Base-by-base conservation (phyloP, 1,140 invertebrate species). In the Popillia japonica region DNA sequence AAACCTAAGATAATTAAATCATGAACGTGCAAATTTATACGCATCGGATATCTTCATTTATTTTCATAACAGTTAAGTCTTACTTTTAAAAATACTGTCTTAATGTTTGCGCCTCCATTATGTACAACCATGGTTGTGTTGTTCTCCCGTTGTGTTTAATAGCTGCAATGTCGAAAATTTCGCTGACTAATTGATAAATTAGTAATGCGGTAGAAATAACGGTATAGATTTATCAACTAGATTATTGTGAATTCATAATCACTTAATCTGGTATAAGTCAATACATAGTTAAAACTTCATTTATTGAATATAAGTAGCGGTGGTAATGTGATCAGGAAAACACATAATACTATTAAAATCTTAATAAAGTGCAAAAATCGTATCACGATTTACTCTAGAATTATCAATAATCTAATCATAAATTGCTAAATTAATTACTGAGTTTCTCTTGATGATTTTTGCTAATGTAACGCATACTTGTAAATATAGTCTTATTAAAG, bases 141-240 rank as follows among this genome's bases (percentile, higher is more conserved):
- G 1, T 3, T 27, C 10, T 68, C 20, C 9, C 27, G 20, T 34
- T 68, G 27, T 68, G 27, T 68, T 68, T 68, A 68, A 34, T 7
- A 68, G 8, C 4, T 68, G 20, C 61, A 68, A 68, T 68, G 61
- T 68, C 61, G 61, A 17, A 68, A 68, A 68, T 68, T 68, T 68
- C 22, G 61, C 61, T 68, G 61, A 68, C 22, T 68, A 68, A 68
- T 9, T 27, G 61, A 68, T 22, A 34, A 68, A 68, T 68, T 68
- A 68, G 61, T 68, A 68, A 68, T 20, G 61, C 61, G 22, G 20
- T 68, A 14, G 27, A 68, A 68, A 68, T 68, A 68, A 68, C 61
- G 61, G 61, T 27, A 3, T 22, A 17, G 3, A 34, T 68, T 68
- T 68, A 34, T 68, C 61, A 68, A 9, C 7, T 34, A 34, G 8